phyloP scores from a whole-genome alignment of 2,113 vertebrate species.

The Tichodroma muraria region DNA sequence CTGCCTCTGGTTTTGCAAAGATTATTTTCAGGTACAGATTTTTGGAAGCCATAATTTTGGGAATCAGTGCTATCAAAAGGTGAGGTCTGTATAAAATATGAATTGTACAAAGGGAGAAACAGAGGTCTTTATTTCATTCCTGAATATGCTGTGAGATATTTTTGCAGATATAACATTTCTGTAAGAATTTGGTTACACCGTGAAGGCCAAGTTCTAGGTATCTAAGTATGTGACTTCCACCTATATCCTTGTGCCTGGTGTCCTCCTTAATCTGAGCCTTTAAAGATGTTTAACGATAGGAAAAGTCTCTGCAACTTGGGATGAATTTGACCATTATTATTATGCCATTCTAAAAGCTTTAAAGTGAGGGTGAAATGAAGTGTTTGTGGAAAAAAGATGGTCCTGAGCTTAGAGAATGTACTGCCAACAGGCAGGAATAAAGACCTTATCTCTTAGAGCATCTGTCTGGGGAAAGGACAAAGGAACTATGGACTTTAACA shows the following conservation, averaged over 20 bases:
- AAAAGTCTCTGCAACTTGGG: not conserved
- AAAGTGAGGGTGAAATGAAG: not conserved
- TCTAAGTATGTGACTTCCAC: not conserved
- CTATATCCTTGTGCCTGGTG: not conserved
- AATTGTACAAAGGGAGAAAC: not conserved
- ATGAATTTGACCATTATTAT: not conserved
- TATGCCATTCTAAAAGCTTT: not conserved
- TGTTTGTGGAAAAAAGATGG: not conserved
- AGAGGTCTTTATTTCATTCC: not conserved
- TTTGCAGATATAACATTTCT: not conserved
- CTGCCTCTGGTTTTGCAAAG: not conserved
- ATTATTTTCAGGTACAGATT: not conserved
- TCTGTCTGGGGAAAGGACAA: not conserved
- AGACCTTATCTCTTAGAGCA: not conserved
- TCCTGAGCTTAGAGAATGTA: not conserved
- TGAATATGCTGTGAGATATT: not conserved
- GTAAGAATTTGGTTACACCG: not conserved
- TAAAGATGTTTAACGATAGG: not conserved
- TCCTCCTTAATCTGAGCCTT: not conserved
- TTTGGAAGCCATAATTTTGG: not conserved
- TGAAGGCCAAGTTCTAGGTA: not conserved
- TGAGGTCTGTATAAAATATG: not conserved
- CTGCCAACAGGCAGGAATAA: not conserved
- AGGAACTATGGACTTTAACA: not conserved
- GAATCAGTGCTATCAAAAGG: not conserved